These are phyloP conservation scores for Chalcis sispes DNA, from an alignment of 2,888 invertebrate genomes.

Conservation along the genomic window DNA sequence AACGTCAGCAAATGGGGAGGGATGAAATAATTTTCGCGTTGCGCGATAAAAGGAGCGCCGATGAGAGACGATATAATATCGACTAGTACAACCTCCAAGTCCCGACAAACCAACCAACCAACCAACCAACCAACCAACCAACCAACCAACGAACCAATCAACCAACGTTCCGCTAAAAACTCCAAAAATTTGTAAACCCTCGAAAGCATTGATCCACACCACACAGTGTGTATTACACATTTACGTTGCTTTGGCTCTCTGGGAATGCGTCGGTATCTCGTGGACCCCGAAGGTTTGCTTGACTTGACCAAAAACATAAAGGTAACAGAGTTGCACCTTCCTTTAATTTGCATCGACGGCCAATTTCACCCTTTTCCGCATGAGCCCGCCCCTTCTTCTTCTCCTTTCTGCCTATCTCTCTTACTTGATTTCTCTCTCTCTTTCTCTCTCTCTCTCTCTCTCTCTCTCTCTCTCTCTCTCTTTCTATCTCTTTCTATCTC, in stretches of 20 bases:
- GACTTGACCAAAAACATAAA: slow-evolving; percentile 76
- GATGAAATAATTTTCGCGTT: background rate
- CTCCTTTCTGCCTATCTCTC: slow-evolving; percentile 18
- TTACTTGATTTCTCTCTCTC: slow-evolving; percentile 67
- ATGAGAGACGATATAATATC: slow-evolving; percentile 7
- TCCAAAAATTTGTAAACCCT: slow-evolving; percentile 37
- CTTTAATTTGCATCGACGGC: slow-evolving; percentile 69
- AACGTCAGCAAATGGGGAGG: background rate
- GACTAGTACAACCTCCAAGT: slow-evolving; percentile 6
- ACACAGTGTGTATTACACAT: slow-evolving; percentile 75
- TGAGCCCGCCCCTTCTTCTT: background rate
- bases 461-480: slow-evolving; percentile 17
- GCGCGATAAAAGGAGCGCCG: slow-evolving; percentile 1
- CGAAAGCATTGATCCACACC: slow-evolving; percentile 56
- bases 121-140: slow-evolving; percentile 18
- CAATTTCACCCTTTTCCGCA: slow-evolving; percentile 36
- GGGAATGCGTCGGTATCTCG: slow-evolving; percentile 80
- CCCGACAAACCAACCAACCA: slow-evolving; percentile 2
- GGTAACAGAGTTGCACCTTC: slow-evolving; percentile 83
- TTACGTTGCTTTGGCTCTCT: slow-evolving; percentile 78
- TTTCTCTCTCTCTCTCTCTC: slow-evolving; percentile 37
- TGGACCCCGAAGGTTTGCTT: slow-evolving; percentile 77
- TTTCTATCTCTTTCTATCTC: slow-evolving; percentile 12
- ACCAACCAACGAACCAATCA: slow-evolving; percentile 27
- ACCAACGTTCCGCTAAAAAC: slow-evolving; percentile 43